phyloP scores from a whole-genome alignment of 2,113 vertebrate species.

The Muscicapa adusta region DNA sequence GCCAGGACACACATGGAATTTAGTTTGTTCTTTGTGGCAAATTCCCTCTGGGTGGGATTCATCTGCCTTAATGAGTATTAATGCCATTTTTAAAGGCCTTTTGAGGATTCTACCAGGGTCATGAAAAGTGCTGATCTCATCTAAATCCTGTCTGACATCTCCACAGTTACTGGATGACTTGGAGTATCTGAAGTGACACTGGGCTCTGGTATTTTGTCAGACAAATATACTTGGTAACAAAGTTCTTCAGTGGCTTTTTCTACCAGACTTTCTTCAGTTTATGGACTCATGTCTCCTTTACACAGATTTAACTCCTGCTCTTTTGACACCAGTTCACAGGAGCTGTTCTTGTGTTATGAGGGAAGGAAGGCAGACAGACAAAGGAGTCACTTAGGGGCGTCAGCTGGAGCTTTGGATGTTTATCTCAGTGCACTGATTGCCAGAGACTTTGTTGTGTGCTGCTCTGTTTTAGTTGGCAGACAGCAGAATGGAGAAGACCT shows the following conservation, averaged over 20 bases:
- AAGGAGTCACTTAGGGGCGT: background rate
- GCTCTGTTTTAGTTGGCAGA: background rate
- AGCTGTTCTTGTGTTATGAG: background rate
- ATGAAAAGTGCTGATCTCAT: background rate
- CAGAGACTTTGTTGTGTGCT: background rate
- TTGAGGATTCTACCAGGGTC: background rate
- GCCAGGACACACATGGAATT: fast-evolving
- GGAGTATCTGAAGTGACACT: background rate
- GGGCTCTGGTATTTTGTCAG: background rate
- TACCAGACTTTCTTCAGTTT: background rate
- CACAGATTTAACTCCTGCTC: background rate
- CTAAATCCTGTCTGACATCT: background rate
- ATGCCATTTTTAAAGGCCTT: background rate
- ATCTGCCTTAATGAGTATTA: background rate
- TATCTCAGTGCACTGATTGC: background rate
- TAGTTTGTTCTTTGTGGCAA: background rate
- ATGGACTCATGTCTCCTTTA: background rate
- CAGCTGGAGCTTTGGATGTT: background rate
- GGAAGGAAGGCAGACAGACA: background rate
- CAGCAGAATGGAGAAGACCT: background rate
- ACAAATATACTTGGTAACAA: background rate
- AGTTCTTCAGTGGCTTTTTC: background rate
- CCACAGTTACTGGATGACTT: background rate
- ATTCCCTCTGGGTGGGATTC: background rate
- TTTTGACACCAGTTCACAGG: background rate